These are phyloP conservation scores for Glareola pratincola DNA, from an alignment of 2,113 vertebrate species.

Conservation along the genomic window DNA sequence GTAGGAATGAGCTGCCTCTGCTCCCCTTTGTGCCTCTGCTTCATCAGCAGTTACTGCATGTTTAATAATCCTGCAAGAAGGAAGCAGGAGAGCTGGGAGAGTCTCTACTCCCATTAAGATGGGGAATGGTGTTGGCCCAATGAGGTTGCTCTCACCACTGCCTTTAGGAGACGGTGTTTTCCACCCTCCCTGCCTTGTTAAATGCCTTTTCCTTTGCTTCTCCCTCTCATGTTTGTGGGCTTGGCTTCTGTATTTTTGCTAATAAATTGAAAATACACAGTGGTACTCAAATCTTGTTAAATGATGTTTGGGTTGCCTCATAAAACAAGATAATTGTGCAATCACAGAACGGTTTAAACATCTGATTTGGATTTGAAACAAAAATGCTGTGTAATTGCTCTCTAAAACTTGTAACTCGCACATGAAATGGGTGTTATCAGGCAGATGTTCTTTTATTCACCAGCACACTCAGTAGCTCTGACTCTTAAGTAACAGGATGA, in stretches of 20 bases:
- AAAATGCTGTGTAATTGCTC: conserved; percentile 47
- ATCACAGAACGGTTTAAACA: conserved; percentile 59
- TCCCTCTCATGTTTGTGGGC: neutral
- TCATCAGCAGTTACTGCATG: neutral
- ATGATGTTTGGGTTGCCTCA: conserved; percentile 39
- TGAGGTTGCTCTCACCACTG: neutral
- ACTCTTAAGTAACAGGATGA: conserved; percentile 56
- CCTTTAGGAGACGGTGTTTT: neutral
- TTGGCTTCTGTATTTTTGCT: conserved; percentile 1
- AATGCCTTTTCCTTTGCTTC: neutral
- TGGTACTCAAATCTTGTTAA: conserved; percentile 49
- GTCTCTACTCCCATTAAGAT: neutral
- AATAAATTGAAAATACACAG: conserved; percentile 16
- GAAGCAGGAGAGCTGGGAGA: neutral
- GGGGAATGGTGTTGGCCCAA: neutral
- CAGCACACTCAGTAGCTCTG: conserved; percentile 44
- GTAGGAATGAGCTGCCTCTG: neutral
- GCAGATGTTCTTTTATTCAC: conserved; percentile 71
- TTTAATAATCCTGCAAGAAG: neutral
- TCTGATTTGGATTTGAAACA: conserved; percentile 63
- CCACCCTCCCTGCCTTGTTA: neutral
- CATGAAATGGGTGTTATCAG: conserved; percentile 51
- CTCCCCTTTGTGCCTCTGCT: neutral
- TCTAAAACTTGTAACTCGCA: conserved; percentile 53
- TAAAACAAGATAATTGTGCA: conserved; percentile 63